Evolutionary conservation across 2,888 invertebrate species (phyloP), one percentile per base, ranked within the genome.

Genomic region (Shargacucullia verbasci): DNA sequence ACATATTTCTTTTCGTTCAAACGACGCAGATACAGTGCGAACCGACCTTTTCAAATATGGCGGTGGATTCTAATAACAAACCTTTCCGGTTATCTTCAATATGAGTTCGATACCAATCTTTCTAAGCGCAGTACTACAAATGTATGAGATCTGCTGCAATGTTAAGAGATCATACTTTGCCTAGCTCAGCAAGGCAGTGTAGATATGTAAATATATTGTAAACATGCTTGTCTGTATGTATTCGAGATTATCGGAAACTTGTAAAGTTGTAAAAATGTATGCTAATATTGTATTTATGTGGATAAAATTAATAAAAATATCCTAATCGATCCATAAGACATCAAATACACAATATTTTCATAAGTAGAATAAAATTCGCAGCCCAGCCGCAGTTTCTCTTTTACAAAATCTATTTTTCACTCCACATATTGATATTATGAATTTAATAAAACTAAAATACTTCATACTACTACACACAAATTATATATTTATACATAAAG

Each of bases 21-120:
- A 9, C 29, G 12, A 63, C 54, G 9, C 60, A 75, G 57, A 53
- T 52, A 73, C 52, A 73, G 45, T 48, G 56, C 53, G 60, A 76
- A 57, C n/a, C 25, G 53, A 60, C 14, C 20, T 20, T 52, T 49
- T 50, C 31, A 53, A 44, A 15, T 59, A 66, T 59, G 62, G 60
- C 77, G 71, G 79, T 73, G 69, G 76, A 70, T 59, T 65, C 43
- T 12, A 59, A 63, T 45, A 25, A 45, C 41, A 61, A 72, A 69
- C 50, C 48, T 31, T 44, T 54, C 49, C 53, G 59, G 66, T 70
- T 48, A 68, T 60, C 55, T 20, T 64, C 70, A 74, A 40, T 61
- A 53, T 62, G 65, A 73, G 46, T 73, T 72, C 64, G 68, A 78
- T 71, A 76, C 67, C 60, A 67, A 63, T 67, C 46, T 57, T 68